phyloP scores from a whole-genome alignment of 2,888 invertebrate genomes.

The Scotopteryx bipunctaria region DNA sequence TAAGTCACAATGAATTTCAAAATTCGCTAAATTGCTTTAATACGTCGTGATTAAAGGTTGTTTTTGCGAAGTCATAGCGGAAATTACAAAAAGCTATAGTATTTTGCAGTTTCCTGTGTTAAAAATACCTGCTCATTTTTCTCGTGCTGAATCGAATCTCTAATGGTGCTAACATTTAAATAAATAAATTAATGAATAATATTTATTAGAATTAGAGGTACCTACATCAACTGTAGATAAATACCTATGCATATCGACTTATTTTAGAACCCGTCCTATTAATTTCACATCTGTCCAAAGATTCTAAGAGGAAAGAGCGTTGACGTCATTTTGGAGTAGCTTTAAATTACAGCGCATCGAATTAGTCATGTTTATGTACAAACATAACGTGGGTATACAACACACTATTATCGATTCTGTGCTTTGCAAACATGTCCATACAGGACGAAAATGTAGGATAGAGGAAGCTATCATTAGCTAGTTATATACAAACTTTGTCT shows the following conservation, averaged over 20 bases:
- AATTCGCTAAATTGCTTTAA: background rate
- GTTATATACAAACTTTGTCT: too few species aligned
- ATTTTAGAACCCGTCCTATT: background rate
- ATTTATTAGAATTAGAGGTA: too few species aligned
- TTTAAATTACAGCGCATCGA: background rate
- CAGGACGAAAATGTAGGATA: too few species aligned
- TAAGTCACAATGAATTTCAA: background rate
- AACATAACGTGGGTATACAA: background rate
- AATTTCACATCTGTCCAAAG: background rate
- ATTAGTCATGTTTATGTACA: background rate
- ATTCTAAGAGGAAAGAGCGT: background rate
- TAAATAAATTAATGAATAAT: too few species aligned
- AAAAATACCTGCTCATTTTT: background rate
- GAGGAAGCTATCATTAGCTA: too few species aligned
- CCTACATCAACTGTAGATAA: too few species aligned
- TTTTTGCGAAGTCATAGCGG: background rate
- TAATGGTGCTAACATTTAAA: too few species aligned
- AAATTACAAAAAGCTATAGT: background rate
- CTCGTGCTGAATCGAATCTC: background rate
- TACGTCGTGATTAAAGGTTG: background rate
- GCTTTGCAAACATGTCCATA: too few species aligned
- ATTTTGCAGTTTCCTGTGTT: background rate
- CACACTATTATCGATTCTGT: too few species aligned
- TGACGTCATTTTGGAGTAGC: background rate
- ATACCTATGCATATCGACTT: background rate